Evolutionary conservation across 2,113 vertebrate genomes (phyloP), one percentile per base, ranked within the genome.

Genomic region (Oreochromis niloticus): DNA sequence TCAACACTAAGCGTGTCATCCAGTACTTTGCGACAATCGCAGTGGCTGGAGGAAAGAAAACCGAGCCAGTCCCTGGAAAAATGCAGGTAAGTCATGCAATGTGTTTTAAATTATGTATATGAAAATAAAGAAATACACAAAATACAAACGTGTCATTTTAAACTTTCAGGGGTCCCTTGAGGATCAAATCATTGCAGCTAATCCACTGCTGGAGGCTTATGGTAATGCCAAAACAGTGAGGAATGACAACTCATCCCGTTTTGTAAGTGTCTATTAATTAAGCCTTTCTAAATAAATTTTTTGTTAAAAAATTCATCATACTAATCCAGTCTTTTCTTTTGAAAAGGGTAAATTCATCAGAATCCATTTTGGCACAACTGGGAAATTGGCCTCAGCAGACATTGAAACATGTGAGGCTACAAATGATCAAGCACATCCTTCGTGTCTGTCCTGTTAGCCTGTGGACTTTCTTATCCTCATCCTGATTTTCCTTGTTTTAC

Each of bases 11-110:
- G 22, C 97, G 97, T 93, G 98, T 98, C 96, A 99, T 98, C 95
- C 98, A 99, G 96, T 99, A 98, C 92, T 99, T 98, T 95, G 98
- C 98, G 43, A 98, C 97, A 97, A 98, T 99, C 90, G 98, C 98
- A 93, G 97, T 97, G 17, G 93, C 96, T 96, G 96, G 96, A 9
- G 88, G 83, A 30, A 95, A 94, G 84, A 96, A 96, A 48, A 0
- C 22, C 2, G 93, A 94, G 9, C 17, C 2, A 1, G 8, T 46
- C 0, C 2, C 95, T 88, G 82, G 94, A 14, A 98, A 98, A 94
- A 97, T 97, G 55, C 94, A 98, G 95, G 98, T 98, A 46, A 9
- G 46, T 11, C 3, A 17, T 75, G 41, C 41, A 30, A 30, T 30
- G 71, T 32, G 13, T 30, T 75, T 48, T 50, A 4, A 30, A 75